Conservation (phyloP, 2,888 invertebrate genomes). For the Bombylius major region DNA sequence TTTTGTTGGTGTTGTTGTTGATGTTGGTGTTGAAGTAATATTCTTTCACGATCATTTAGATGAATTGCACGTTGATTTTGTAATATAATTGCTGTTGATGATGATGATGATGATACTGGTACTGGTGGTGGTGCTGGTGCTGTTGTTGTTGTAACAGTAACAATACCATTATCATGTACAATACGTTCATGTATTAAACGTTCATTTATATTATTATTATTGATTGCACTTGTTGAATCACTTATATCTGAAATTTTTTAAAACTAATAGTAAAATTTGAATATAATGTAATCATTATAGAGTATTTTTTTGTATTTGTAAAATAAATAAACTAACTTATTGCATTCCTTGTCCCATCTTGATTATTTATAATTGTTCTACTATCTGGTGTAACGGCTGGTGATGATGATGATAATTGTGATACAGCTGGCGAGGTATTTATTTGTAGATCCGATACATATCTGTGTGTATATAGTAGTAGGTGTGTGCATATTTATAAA, state of each 20-base stretch:
- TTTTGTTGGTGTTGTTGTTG: slow-evolving; percentile 10
- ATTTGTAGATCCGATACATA: slow-evolving; percentile 21
- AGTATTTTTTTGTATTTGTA: no score
- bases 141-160: slow-evolving; percentile 7
- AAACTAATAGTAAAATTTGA: neutral
- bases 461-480: slow-evolving; percentile 5
- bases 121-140: slow-evolving; percentile 8
- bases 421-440: slow-evolving; percentile 19
- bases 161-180: slow-evolving; percentile 11
- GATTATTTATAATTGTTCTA: slow-evolving; percentile 15
- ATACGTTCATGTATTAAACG: slow-evolving; percentile 18
- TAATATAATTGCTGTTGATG: slow-evolving; percentile 9
- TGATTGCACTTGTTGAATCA: neutral
- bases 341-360: slow-evolving; percentile 16
- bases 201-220: slow-evolving; percentile 15
- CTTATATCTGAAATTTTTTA: neutral
- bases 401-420: slow-evolving; percentile 20
- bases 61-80: neutral
- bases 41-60: no score
- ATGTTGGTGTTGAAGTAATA: slow-evolving; percentile 12
- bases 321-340: slow-evolving; percentile 13
- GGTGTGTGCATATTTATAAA: no score
- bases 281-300: no score
- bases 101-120: slow-evolving; percentile 9
- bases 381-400: slow-evolving; percentile 14